phyloP scores from a whole-genome alignment of 2,888 invertebrate species.

The Dolomedes plantarius region DNA sequence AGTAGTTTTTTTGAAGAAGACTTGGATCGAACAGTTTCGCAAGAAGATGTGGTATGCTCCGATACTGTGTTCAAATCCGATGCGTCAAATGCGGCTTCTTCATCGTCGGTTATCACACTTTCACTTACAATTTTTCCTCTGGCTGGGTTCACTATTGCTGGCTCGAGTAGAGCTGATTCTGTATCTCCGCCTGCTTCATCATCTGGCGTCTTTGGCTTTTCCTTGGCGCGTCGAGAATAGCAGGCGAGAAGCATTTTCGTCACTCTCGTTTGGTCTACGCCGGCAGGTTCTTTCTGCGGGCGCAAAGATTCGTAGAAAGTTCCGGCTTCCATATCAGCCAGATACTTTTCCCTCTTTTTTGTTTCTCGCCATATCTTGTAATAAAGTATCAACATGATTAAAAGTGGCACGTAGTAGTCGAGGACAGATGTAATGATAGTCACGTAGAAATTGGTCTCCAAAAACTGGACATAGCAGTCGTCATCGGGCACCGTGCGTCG shows the following conservation, averaged over 20 bases:
- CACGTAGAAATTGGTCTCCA: constrained; percentile 78
- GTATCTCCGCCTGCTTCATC: constrained; percentile 37
- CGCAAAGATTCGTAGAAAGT: constrained; percentile 40
- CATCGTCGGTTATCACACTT: not conserved
- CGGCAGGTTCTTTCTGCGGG: constrained; percentile 16
- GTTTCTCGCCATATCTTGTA: constrained; percentile 78
- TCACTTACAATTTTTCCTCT: not conserved
- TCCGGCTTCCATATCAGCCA: constrained; percentile 74
- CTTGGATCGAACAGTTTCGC: constrained; percentile 96
- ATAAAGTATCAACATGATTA: constrained; percentile 77
- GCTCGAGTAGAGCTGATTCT: not conserved
- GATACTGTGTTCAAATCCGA: constrained; percentile 61
- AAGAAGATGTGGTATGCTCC: constrained; percentile 73
- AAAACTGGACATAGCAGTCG: constrained; percentile 80
- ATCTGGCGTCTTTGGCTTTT: constrained; percentile 29
- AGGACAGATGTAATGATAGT: constrained; percentile 79
- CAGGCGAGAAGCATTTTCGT: constrained; percentile 76
- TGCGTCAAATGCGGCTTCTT: not conserved
- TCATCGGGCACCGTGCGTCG: constrained; percentile 77
- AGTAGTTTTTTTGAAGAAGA: constrained; percentile 92
- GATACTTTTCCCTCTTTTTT: constrained; percentile 78
- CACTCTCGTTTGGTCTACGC: not conserved
- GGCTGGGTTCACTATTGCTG: not conserved
- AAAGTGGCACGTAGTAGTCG: constrained; percentile 80
- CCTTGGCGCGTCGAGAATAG: constrained; percentile 84